phyloP scores from a whole-genome alignment of 2,888 invertebrate species.

The Pseudococcus viburni region DNA sequence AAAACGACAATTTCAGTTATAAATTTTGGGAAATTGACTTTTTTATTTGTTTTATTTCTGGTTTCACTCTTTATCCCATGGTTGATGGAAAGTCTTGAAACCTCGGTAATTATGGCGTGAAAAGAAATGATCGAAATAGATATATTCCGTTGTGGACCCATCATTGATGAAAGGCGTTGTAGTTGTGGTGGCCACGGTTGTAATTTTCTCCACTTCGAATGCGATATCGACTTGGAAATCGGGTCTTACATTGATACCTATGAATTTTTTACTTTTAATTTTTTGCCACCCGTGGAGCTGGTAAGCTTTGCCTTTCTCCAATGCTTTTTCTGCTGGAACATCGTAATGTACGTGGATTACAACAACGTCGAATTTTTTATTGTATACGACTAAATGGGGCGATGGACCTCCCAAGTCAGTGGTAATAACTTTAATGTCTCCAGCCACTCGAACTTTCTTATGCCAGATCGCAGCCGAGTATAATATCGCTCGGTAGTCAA shows the following conservation, averaged over 20 bases:
- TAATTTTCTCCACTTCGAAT: not conserved
- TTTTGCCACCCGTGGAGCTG: not conserved
- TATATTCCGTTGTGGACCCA: too few species aligned
- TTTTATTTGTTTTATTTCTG: too few species aligned
- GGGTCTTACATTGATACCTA: not conserved
- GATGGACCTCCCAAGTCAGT: not conserved
- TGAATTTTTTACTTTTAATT: conserved; percentile 10
- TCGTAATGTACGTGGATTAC: conserved; percentile 6
- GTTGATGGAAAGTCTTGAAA: too few species aligned
- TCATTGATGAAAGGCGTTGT: not conserved
- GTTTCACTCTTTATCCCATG: too few species aligned
- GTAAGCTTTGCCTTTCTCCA: not conserved
- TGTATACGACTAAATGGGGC: not conserved
- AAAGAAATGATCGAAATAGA: too few species aligned
- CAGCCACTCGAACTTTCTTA: not conserved
- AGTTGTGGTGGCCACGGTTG: not conserved
- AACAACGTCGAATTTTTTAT: not conserved
- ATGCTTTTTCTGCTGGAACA: not conserved
- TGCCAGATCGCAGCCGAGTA: not conserved
- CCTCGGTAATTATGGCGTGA: too few species aligned
- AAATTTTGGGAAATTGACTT: too few species aligned
- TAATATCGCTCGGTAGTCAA: not conserved
- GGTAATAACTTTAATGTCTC: not conserved
- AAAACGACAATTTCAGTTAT: too few species aligned
- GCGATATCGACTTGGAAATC: not conserved